phyloP scores from a whole-genome alignment of 2,888 invertebrate genomes.

The Hipparchia sbordonii region DNA sequence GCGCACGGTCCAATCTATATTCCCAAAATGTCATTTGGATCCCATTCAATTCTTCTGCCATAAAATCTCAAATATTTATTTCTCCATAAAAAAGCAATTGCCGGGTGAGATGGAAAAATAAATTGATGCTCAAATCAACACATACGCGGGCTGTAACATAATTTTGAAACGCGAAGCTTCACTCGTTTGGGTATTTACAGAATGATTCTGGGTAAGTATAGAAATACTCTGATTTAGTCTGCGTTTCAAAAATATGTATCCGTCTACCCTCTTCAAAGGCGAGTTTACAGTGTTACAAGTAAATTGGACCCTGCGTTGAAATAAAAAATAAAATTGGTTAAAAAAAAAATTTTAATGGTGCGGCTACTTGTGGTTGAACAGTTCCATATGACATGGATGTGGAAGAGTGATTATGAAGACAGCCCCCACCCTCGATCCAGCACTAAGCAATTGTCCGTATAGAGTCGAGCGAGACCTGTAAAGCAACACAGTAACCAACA shows the following conservation, averaged over 20 bases:
- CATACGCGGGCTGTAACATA: not conserved
- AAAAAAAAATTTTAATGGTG: conserved; percentile 56
- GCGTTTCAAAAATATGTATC: not conserved
- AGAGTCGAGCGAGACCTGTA: conserved; percentile 34
- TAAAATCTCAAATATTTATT: conserved; percentile 27
- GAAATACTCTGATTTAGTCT: not conserved
- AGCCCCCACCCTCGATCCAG: conserved; percentile 44
- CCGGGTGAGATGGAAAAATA: conserved; percentile 8
- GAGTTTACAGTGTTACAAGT: not conserved
- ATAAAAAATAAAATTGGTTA: conserved; percentile 28
- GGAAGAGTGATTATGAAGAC: conserved; percentile 74
- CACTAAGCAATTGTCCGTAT: conserved; percentile 53
- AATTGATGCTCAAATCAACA: not conserved
- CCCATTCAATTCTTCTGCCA: not conserved
- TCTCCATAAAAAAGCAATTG: conserved; percentile 17
- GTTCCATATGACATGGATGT: conserved; percentile 74
- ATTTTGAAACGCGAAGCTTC: not conserved
- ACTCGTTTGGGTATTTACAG: not conserved
- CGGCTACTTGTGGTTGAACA: conserved; percentile 71
- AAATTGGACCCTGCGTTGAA: conserved; percentile 37
- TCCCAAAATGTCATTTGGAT: not conserved
- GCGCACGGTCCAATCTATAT: conserved; percentile 34
- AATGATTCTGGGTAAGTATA: not conserved
- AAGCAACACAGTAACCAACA: conserved; percentile 25
- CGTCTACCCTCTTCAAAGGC: not conserved